These are phyloP conservation scores for Drosophila greeni DNA, from an alignment of 2,888 invertebrate genomes.

Conservation along the genomic window DNA sequence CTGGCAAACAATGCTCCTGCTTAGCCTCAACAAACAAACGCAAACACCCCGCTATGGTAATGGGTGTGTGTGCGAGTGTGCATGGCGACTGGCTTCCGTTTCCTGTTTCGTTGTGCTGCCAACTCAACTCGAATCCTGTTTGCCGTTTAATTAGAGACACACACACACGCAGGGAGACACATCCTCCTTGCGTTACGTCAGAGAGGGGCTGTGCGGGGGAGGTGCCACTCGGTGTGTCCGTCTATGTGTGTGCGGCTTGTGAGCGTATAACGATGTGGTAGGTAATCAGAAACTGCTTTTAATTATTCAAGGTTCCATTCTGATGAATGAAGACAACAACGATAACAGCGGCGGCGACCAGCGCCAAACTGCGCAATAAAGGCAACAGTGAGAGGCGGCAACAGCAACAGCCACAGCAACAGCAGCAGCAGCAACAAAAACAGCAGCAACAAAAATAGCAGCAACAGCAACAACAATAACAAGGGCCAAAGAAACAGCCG, in stretches of 20 bases:
- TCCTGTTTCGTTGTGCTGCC: slow-evolving; percentile 74
- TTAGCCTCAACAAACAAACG: slow-evolving; percentile 64
- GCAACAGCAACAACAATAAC: slow-evolving; percentile 8
- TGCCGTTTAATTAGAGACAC: slow-evolving; percentile 74
- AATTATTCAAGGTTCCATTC: slow-evolving; percentile 79
- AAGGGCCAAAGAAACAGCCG: slow-evolving; percentile 64
- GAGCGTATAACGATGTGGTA: slow-evolving; percentile 74
- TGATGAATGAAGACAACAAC: slow-evolving; percentile 77
- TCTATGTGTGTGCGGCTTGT: slow-evolving; percentile 48
- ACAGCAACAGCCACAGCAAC: slow-evolving; percentile 6
- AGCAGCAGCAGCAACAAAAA: slow-evolving; percentile 9
- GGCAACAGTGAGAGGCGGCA: slow-evolving; percentile 41
- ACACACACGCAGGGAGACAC: slow-evolving; percentile 45
- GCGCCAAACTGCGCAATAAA: slow-evolving; percentile 63
- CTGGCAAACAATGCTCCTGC: slow-evolving; percentile 58
- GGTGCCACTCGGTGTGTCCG: slow-evolving; percentile 14
- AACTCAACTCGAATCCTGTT: slow-evolving; percentile 73
- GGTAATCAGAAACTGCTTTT: slow-evolving; percentile 78
- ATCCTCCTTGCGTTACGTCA: slow-evolving; percentile 66
- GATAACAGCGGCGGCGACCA: slow-evolving; percentile 51
- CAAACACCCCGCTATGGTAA: slow-evolving; percentile 46
- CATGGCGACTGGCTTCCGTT: slow-evolving; percentile 71
- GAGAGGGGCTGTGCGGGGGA: not conserved
- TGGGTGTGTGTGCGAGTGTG: slow-evolving; percentile 15
- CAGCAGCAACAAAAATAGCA: slow-evolving; percentile 17